Base-by-base conservation (phyloP, 2,113 vertebrate species). In the Phaethon lepturus region DNA sequence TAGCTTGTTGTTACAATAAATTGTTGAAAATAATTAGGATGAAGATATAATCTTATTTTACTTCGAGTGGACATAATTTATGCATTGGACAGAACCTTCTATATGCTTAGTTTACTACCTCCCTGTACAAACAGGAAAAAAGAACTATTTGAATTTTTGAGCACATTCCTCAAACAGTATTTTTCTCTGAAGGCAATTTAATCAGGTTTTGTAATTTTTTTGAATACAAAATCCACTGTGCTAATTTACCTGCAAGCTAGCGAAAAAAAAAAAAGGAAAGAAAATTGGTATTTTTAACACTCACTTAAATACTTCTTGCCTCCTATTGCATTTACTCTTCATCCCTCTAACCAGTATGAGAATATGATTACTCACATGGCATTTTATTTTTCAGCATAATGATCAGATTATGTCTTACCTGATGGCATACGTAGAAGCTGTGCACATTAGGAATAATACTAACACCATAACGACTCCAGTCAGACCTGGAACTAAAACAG, bases 361-460 rank as follows among this genome's bases (percentile, higher is more conserved):
- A 87, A 68, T 53, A 75, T 19, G 23, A 91, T 91, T 92, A 63
- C 18, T n/a, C 18, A 91, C 77, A 86, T 28, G 11, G 12, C 15
- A 58, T 74, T 74, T 75, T 80, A 58, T 74, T 74, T 75, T 80
- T 81, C 58, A 92, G 58, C 28, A 44, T 66, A 92, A 87, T 18
- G 47, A 72, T 40, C 25, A 58, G 22, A 73, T 58, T 85, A 47
- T 28, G 13, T 81, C 98, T 97, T 98, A 99, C 99, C 99, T 98
- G 93, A 99, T 98, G 5, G 99, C 99, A 87, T 99, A 98, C 0
- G 99, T 99, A 31, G 99, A 99, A 38, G 99, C 99, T 8, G 99
- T 99, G 80, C 99, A 98, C 99, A 99, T 99, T 25, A 99, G 97
- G 95, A 99, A 99, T 42, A 99, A 98, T 66, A 99, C 98, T 75